Percentiles rank a stretch among this genome's conserved stretches.
Conservation (phyloP, 1,140 invertebrate species). For the Apolygus lucorum region DNA sequence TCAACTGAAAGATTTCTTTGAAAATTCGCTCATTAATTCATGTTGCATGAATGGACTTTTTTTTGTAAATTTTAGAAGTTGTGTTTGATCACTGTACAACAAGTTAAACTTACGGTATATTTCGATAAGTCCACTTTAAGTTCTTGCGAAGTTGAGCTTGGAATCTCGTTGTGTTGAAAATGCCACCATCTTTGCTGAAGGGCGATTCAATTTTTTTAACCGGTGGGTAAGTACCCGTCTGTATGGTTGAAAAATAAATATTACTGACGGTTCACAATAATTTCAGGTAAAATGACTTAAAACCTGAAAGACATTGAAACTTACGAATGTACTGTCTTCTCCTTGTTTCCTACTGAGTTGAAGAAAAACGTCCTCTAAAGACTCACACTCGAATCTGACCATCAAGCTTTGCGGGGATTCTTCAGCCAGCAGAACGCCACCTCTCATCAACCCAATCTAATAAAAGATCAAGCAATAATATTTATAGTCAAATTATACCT, state of each 20-base stretch:
- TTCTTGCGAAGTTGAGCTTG: slow-evolving; percentile 82
- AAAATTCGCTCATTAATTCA: no score
- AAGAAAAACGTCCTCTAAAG: slow-evolving; percentile 53
- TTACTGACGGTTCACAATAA: no score
- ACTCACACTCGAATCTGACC: slow-evolving; percentile 40
- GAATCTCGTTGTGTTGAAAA: slow-evolving; percentile 19
- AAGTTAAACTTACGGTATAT: slow-evolving; percentile 77
- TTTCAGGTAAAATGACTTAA: no score
- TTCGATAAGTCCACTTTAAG: slow-evolving; percentile 76
- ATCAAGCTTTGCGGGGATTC: slow-evolving; percentile 46
- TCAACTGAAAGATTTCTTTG: no score
- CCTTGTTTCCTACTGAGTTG: slow-evolving; percentile 40
- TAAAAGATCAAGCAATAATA: no score
- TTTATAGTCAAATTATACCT: no score
- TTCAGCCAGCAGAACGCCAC: slow-evolving; percentile 50
- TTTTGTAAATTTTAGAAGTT: no score
- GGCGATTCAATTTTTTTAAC: slow-evolving; percentile 1
- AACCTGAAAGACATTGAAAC: no score
- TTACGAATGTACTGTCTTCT: slow-evolving; percentile 15
- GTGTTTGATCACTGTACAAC: no score
- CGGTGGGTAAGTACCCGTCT: background rate
- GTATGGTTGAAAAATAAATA: no score
- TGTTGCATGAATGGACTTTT: no score
- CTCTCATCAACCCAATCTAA: slow-evolving; percentile 52
- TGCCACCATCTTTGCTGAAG: slow-evolving; percentile 23